Percentiles rank a stretch among this genome's conserved stretches.
Evolutionary conservation across 2,113 vertebrate genomes (phyloP).

Genomic region (Elanoides forficatus): DNA sequence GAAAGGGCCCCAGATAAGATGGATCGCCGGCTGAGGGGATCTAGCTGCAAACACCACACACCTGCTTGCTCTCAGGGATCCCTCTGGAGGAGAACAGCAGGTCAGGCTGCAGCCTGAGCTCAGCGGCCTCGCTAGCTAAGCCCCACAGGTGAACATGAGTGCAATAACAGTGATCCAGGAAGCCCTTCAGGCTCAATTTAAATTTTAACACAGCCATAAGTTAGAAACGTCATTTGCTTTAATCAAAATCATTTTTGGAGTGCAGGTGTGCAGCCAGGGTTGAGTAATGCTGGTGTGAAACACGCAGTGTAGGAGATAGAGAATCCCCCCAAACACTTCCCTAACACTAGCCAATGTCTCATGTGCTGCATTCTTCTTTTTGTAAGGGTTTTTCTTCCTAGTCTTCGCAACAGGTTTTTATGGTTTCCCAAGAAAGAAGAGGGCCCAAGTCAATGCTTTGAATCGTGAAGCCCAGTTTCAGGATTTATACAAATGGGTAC

Average conservation of each 20-base stretch:
- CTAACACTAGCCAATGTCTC: neutral
- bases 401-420: neutral
- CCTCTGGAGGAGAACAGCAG: neutral
- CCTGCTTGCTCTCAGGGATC: neutral
- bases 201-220: neutral
- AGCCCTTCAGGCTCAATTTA: neutral
- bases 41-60: neutral
- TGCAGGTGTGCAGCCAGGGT: neutral
- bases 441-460: neutral
- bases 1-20: neutral
- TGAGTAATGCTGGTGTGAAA: neutral
- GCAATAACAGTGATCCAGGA: neutral
- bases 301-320: neutral
- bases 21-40: neutral
- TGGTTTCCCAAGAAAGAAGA: neutral
- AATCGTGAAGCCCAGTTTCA: neutral
- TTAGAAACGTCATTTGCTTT: neutral
- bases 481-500: neutral
- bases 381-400: neutral
- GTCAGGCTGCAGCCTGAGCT: neutral
- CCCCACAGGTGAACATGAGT: rapidly evolving
- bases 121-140: neutral
- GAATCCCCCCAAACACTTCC: neutral
- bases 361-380: neutral
- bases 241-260: neutral